These are phyloP conservation scores for Entomobrya multifasciata DNA, from an alignment of 2,888 invertebrate species.

Conservation along the genomic window DNA sequence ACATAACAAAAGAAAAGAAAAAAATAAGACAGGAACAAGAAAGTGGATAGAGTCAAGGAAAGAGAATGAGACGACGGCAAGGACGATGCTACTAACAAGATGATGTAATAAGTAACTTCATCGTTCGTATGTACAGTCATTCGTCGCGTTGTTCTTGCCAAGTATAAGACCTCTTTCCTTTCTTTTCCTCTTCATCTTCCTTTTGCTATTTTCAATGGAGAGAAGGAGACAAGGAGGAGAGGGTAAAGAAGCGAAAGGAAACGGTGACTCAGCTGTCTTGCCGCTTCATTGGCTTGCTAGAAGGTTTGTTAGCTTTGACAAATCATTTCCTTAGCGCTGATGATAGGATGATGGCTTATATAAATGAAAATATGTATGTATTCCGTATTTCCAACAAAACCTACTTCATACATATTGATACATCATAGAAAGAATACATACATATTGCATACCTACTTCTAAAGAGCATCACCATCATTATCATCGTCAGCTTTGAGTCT, in stretches of 20 bases:
- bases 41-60: no score
- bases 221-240: constrained; percentile 15
- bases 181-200: constrained; percentile 59
- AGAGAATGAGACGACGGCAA: not conserved
- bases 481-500: not conserved
- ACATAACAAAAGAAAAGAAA: no score
- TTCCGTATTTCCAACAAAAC: no score
- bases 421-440: no score
- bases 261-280: constrained; percentile 76
- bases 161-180: constrained; percentile 61
- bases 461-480: no score
- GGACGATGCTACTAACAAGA: constrained; percentile 55
- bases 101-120: constrained; percentile 60
- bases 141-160: constrained; percentile 69
- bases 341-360: constrained; percentile 67
- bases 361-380: not conserved
- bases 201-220: constrained; percentile 52
- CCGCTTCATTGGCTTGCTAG: constrained; percentile 74
- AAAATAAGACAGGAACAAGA: no score
- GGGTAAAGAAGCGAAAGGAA: constrained; percentile 66
- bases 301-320: constrained; percentile 78
- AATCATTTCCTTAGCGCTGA: constrained; percentile 78
- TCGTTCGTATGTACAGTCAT: constrained; percentile 47
- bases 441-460: not conserved
- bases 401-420: no score